Evolutionary conservation across 2,888 invertebrate species (phyloP).

Genomic region (Malachius bipustulatus): DNA sequence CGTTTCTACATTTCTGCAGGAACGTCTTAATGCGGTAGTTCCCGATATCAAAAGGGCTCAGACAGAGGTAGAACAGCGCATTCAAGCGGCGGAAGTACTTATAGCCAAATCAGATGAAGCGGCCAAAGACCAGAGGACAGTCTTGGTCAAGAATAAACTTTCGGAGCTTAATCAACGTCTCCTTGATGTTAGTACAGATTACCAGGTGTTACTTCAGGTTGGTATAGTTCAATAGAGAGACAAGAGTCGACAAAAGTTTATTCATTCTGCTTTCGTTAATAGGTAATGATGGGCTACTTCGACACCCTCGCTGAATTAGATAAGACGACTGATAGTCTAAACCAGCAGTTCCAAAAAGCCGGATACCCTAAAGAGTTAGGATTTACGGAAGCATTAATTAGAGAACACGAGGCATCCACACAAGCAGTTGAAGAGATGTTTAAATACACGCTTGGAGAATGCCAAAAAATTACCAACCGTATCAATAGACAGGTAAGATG

Average conservation of each 20-base stretch:
- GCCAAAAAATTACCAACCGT: constrained; percentile 53
- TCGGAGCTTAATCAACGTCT: constrained; percentile 53
- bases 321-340: constrained; percentile 46
- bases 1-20: constrained; percentile 44
- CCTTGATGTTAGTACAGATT: constrained; percentile 56
- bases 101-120: constrained; percentile 44
- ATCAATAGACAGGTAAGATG: constrained; percentile 50
- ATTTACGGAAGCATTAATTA: constrained; percentile 43
- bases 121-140: constrained; percentile 44
- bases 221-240: no score
- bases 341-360: constrained; percentile 35
- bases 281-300: constrained; percentile 56
- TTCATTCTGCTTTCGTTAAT: no score
- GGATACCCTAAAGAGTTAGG: constrained; percentile 37
- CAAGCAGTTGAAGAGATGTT: constrained; percentile 54
- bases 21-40: constrained; percentile 43
- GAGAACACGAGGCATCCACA: constrained; percentile 53
- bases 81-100: constrained; percentile 54
- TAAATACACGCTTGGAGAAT: constrained; percentile 52
- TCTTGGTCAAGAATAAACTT: constrained; percentile 52
- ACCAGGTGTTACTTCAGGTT: constrained; percentile 56
- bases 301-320: constrained; percentile 52
- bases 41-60: constrained; percentile 52
- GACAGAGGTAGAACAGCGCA: constrained; percentile 52
- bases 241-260: no score